Evolutionary conservation across 2,113 vertebrate species (phyloP).

Genomic region (Rhipidura dahli): DNA sequence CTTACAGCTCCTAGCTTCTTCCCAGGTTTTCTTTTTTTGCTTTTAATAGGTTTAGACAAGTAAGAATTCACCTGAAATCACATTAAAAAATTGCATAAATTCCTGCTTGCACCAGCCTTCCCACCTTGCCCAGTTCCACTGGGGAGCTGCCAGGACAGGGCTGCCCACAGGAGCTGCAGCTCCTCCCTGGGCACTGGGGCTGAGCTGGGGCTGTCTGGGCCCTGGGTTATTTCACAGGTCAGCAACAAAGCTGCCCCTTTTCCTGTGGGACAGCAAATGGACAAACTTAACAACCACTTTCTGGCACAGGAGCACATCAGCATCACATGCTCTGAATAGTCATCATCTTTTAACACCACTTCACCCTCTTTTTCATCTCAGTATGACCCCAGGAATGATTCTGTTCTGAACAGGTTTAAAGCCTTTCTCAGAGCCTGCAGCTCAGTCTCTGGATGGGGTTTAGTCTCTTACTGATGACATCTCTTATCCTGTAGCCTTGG

Average conservation of each 20-base stretch:
- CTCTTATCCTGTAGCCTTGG: neutral
- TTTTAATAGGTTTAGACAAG: neutral
- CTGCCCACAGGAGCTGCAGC: neutral
- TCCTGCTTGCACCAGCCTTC: fast-evolving
- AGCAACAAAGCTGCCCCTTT: neutral
- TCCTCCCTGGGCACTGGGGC: too few species aligned
- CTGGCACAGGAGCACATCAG: neutral
- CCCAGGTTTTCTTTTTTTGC: neutral
- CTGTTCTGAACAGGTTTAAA: neutral
- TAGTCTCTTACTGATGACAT: neutral
- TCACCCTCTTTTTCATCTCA: neutral
- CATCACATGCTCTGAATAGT: neutral
- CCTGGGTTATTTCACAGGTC: neutral
- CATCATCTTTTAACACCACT: neutral
- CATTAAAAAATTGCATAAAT: fast-evolving
- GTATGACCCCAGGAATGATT: neutral
- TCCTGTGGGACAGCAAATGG: neutral
- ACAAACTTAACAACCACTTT: neutral
- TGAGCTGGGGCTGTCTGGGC: neutral
- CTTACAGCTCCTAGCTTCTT: neutral
- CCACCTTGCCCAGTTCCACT: neutral
- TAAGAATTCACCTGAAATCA: neutral
- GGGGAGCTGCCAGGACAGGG: too few species aligned
- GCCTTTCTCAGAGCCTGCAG: neutral
- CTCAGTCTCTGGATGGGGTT: neutral